Conservation (phyloP, 2,797 vertebrate species). For the Pteronotus mesoamericanus region DNA sequence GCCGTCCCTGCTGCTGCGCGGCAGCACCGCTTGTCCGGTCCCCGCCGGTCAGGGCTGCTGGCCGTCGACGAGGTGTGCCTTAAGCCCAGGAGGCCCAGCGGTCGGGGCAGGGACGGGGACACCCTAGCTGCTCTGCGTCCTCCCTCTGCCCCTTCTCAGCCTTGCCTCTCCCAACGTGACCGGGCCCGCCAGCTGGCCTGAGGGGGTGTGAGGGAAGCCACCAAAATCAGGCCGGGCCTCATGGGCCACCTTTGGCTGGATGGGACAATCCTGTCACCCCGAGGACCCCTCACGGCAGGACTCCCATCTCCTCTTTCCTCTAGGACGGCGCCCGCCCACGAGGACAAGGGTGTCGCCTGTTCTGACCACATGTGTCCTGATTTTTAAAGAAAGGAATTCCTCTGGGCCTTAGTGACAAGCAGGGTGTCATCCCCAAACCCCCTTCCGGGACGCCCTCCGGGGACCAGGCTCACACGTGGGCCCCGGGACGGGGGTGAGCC, state of each 20-base stretch:
- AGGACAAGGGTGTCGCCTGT: background rate
- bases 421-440: background rate
- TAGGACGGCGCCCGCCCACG: background rate
- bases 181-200: background rate
- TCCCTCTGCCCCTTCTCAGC: background rate
- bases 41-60: background rate
- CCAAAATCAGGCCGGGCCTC: background rate
- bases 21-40: background rate
- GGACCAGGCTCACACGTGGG: background rate
- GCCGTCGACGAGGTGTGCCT: background rate
- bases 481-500: background rate
- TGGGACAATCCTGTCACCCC: background rate
- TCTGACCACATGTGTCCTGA: background rate
- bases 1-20: background rate
- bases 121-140: background rate
- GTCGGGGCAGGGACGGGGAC: background rate
- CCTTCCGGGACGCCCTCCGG: background rate
- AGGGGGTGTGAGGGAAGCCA: background rate
- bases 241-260: background rate
- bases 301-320: background rate
- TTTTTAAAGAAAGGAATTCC: no score
- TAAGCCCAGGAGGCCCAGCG: background rate
- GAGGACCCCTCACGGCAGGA: background rate
- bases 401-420: background rate
- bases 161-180: background rate